A percentile compares a stretch with the other conserved stretches of the same genome.
phyloP scores from a whole-genome alignment of 2,888 invertebrate species.

The Carabus problematicus region DNA sequence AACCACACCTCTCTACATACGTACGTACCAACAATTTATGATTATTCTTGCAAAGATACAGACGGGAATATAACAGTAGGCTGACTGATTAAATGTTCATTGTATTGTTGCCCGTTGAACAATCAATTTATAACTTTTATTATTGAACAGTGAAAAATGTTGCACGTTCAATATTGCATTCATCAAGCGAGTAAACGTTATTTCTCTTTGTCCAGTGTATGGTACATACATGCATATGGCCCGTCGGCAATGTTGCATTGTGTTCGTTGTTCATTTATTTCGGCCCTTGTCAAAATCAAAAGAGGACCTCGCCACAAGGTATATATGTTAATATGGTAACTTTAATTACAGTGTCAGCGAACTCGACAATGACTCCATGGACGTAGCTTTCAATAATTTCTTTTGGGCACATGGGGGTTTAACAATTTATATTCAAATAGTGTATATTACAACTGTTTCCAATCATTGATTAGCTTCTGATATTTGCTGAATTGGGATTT shows the following conservation, averaged over 20 bases:
- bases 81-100: no score
- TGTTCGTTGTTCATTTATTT: slow-evolving; percentile 16
- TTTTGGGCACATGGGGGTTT: no score
- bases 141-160: background rate
- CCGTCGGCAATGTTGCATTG: slow-evolving; percentile 13
- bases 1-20: no score
- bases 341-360: slow-evolving; percentile 14
- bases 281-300: slow-evolving; percentile 15
- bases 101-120: slow-evolving; percentile 4
- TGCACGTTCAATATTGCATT: slow-evolving; percentile 8
- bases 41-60: no score
- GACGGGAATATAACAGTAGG: no score
- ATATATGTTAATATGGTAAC: slow-evolving; percentile 10
- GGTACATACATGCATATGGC: slow-evolving; percentile 8
- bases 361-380: background rate
- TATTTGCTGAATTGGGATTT: no score
- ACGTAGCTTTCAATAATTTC: no score
- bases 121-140: slow-evolving; percentile 7
- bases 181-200: background rate
- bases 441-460: no score
- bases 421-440: no score
- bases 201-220: background rate
- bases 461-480: no score
- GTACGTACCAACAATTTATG: no score
- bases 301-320: slow-evolving; percentile 11